phyloP scores from a whole-genome alignment of 2,113 vertebrate genomes.

The Calonectris borealis region DNA sequence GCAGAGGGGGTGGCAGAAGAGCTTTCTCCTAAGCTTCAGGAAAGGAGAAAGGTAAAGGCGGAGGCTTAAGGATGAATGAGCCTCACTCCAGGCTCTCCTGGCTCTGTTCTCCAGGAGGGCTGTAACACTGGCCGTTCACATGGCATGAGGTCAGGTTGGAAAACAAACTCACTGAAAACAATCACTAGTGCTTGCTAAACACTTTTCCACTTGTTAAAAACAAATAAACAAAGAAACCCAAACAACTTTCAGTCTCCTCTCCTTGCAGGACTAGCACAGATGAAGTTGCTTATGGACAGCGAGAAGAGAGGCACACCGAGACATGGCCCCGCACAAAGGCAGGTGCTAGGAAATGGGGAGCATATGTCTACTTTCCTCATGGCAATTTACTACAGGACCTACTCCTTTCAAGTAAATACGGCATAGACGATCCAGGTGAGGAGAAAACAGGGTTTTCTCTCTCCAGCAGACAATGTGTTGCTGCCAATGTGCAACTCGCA shows the following conservation, averaged over 20 bases:
- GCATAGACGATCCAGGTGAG: neutral
- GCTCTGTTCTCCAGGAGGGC: neutral
- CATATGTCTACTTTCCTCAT: fast-evolving
- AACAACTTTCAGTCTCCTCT: neutral
- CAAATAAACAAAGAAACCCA: neutral
- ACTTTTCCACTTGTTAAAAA: neutral
- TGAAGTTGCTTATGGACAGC: neutral
- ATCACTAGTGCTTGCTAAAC: neutral
- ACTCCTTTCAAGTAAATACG: neutral
- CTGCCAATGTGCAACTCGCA: neutral
- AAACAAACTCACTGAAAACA: neutral
- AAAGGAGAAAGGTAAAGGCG: neutral
- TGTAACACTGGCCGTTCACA: neutral
- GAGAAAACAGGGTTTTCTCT: neutral
- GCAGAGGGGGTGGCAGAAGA: neutral
- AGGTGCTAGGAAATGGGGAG: neutral
- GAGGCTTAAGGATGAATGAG: neutral
- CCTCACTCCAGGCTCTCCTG: neutral
- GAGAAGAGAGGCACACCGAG: neutral
- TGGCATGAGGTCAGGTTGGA: neutral
- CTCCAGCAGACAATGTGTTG: neutral
- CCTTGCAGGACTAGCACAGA: neutral
- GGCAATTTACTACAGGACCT: neutral
- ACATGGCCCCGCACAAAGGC: neutral
- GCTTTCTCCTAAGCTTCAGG: neutral